These are phyloP conservation scores for Cyrtonyx montezumae DNA, from an alignment of 2,113 vertebrate genomes.

Conservation along the genomic window DNA sequence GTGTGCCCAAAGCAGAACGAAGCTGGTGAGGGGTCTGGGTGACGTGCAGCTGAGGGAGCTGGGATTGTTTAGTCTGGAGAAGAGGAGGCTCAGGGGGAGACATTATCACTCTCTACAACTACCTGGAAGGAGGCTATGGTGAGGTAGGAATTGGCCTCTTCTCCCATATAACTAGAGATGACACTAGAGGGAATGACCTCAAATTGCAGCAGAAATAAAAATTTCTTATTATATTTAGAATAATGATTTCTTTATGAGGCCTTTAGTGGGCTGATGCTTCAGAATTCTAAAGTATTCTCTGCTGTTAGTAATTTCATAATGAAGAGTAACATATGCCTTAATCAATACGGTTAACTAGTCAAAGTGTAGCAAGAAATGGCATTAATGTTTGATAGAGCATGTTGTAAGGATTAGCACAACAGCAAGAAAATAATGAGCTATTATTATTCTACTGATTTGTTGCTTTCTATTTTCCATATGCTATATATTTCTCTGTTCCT, in stretches of 20 bases:
- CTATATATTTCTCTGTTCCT: background rate
- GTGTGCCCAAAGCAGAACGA: no score
- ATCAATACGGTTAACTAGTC: background rate
- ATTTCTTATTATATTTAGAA: background rate
- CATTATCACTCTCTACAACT: no score
- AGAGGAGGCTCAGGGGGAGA: no score
- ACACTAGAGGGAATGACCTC: no score
- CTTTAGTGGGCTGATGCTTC: background rate
- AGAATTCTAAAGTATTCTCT: background rate
- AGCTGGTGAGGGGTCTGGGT: no score
- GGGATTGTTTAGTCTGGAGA: no score
- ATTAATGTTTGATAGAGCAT: background rate
- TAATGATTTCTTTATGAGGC: background rate
- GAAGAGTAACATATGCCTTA: background rate
- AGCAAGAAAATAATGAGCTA: constrained; percentile 4
- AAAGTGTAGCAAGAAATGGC: background rate
- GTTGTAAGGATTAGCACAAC: constrained; percentile 4
- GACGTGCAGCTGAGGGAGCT: no score
- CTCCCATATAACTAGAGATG: no score
- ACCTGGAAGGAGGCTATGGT: no score
- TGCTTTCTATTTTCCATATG: constrained; percentile 14
- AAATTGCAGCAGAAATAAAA: no score
- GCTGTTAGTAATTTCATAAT: background rate
- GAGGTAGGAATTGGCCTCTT: no score
- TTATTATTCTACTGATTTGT: background rate